phyloP scores from a whole-genome alignment of 2,113 vertebrate genomes.

The Lepus timidus region DNA sequence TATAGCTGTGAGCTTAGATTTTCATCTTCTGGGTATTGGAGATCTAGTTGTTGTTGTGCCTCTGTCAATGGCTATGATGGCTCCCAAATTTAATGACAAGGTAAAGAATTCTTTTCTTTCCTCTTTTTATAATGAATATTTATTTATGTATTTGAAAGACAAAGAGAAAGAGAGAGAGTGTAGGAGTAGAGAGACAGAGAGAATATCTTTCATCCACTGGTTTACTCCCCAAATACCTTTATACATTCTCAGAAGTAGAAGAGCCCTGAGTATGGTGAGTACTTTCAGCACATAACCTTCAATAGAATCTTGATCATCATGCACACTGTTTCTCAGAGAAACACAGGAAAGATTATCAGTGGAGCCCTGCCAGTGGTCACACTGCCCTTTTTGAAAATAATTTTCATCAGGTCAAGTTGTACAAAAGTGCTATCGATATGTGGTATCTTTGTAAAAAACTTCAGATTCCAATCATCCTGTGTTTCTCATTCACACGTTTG shows the following conservation, averaged over 20 bases:
- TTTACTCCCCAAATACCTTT: too few species aligned
- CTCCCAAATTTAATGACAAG: neutral
- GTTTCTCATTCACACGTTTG: neutral
- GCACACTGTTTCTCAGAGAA: neutral
- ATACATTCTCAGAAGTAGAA: neutral
- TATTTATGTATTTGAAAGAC: too few species aligned
- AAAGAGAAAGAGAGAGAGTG: too few species aligned
- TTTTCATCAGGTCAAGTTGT: neutral
- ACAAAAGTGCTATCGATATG: neutral
- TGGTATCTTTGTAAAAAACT: neutral
- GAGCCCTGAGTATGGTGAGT: neutral
- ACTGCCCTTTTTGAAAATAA: neutral
- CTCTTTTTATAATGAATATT: too few species aligned
- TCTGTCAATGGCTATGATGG: neutral
- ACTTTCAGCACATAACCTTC: neutral
- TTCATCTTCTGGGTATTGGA: neutral
- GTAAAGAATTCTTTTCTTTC: neutral
- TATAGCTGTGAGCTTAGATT: accelerated
- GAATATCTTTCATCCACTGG: too few species aligned
- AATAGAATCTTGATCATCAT: neutral
- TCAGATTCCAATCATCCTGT: neutral
- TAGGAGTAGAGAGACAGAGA: too few species aligned
- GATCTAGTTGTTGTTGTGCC: neutral
- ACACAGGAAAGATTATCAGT: neutral
- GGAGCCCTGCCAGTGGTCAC: neutral